These are phyloP conservation scores for Megaceryle maxima DNA, from an alignment of 2,113 vertebrate species.

Conservation along the genomic window DNA sequence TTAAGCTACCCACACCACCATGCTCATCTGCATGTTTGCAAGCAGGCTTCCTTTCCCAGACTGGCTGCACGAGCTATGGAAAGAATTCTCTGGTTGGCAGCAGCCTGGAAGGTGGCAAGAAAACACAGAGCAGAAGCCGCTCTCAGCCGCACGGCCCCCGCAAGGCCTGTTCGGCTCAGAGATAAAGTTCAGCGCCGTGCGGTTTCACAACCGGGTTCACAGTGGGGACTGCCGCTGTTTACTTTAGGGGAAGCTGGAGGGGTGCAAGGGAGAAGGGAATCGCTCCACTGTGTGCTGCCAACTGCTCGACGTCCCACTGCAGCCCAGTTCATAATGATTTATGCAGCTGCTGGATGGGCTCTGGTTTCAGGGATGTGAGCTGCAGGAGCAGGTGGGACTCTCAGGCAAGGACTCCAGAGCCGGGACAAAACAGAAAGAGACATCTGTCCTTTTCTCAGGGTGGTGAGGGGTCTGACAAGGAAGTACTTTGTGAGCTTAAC, in stretches of 20 bases:
- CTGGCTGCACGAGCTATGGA: background rate
- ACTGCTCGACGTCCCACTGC: background rate
- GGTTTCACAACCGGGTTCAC: conserved; percentile 33
- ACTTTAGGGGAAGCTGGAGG: conserved; percentile 30
- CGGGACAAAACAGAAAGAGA: background rate
- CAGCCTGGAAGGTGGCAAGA: background rate
- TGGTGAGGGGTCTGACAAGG: background rate
- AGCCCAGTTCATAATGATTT: background rate
- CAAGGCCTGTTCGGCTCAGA: background rate
- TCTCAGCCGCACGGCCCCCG: background rate
- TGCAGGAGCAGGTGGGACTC: conserved; percentile 68
- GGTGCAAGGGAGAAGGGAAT: background rate
- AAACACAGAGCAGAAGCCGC: background rate
- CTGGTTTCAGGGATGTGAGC: conserved; percentile 63
- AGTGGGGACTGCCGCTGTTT: conserved; percentile 37
- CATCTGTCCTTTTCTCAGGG: background rate
- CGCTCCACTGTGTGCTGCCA: conserved; percentile 19
- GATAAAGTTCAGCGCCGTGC: background rate
- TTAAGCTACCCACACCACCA: background rate
- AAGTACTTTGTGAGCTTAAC: conserved; percentile 29
- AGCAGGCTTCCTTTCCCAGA: conserved; percentile 5
- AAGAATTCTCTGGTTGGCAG: conserved; percentile 49
- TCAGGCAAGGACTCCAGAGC: background rate
- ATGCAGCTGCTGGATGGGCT: conserved; percentile 57
- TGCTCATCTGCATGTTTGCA: background rate